These are phyloP conservation scores for Pentamera pediparva DNA, from an alignment of 53 echinoderm and acorn worm species.

Conservation along the genomic window DNA sequence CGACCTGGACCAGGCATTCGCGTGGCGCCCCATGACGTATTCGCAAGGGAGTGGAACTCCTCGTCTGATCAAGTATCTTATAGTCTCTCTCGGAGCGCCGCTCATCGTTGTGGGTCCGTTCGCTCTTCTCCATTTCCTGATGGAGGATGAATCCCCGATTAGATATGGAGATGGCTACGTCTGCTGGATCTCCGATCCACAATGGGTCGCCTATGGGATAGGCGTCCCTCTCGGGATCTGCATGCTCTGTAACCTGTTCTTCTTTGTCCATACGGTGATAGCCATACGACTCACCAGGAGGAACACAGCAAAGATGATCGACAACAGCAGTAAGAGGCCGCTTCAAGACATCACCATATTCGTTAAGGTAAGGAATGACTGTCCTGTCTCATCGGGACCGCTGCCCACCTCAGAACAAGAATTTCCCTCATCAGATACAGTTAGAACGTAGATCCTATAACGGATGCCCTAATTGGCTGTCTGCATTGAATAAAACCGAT, in stretches of 20 bases:
- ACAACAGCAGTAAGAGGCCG: not conserved
- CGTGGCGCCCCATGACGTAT: not conserved
- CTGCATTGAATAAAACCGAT: too few species aligned
- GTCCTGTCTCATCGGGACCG: too few species aligned
- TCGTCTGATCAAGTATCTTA: not conserved
- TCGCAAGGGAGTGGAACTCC: not conserved
- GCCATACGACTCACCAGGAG: not conserved
- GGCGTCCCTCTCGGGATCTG: not conserved
- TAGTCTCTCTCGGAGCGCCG: not conserved
- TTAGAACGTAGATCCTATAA: too few species aligned
- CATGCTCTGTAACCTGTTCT: not conserved
- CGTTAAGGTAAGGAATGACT: not conserved
- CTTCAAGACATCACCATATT: not conserved
- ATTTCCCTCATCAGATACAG: too few species aligned
- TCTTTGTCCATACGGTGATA: not conserved
- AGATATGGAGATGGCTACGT: not conserved
- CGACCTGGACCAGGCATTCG: conserved; percentile 8
- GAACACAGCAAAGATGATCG: not conserved
- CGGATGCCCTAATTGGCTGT: too few species aligned
- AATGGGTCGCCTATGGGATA: not conserved
- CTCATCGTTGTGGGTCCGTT: not conserved
- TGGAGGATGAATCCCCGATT: not conserved
- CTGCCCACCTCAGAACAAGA: too few species aligned
- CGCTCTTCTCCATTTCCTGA: not conserved
- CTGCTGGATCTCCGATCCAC: conserved; percentile 1